phyloP scores from a whole-genome alignment of 2,797 vertebrate genomes.

The Euthynnus affinis region DNA sequence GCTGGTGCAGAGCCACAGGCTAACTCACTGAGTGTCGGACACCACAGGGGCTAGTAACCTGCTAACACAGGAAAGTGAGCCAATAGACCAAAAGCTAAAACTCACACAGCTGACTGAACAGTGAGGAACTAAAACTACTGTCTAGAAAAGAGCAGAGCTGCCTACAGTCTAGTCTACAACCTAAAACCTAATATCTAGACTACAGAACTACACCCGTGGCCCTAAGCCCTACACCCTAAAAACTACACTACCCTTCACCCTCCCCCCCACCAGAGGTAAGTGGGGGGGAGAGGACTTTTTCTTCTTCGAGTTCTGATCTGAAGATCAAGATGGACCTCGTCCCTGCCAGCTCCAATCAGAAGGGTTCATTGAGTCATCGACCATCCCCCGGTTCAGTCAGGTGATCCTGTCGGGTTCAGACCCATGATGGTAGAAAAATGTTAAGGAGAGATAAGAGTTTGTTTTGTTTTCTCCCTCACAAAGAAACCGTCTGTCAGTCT shows the following conservation, averaged over 20 bases:
- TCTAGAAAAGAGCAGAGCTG: background rate
- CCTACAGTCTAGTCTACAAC: conserved; percentile 46
- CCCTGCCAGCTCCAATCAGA: conserved; percentile 49
- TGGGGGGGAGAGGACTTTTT: conserved; percentile 79
- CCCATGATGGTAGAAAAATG: conserved; percentile 46
- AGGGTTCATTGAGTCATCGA: conserved; percentile 26
- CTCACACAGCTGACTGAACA: conserved; percentile 14
- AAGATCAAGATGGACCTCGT: conserved; percentile 69
- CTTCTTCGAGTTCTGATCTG: conserved; percentile 65
- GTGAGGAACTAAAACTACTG: conserved; percentile 19
- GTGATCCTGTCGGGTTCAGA: conserved; percentile 29
- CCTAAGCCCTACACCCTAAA: conserved; percentile 60
- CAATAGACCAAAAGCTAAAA: conserved; percentile 22
- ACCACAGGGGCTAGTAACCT: background rate
- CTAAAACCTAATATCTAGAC: conserved; percentile 47
- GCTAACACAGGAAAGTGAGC: conserved; percentile 14
- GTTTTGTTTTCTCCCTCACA: background rate
- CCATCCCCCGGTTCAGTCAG: conserved; percentile 70
- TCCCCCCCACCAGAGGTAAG: conserved; percentile 81
- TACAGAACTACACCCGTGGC: conserved; percentile 46
- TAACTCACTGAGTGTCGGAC: conserved; percentile 20
- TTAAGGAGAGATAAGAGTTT: background rate
- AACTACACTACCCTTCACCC: conserved; percentile 63
- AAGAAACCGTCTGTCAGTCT: background rate
- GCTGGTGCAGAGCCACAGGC: conserved; percentile 36